Evolutionary conservation across 2,888 invertebrate genomes (phyloP), one percentile per base, ranked within the genome.

Genomic region (Busseola fusca): DNA sequence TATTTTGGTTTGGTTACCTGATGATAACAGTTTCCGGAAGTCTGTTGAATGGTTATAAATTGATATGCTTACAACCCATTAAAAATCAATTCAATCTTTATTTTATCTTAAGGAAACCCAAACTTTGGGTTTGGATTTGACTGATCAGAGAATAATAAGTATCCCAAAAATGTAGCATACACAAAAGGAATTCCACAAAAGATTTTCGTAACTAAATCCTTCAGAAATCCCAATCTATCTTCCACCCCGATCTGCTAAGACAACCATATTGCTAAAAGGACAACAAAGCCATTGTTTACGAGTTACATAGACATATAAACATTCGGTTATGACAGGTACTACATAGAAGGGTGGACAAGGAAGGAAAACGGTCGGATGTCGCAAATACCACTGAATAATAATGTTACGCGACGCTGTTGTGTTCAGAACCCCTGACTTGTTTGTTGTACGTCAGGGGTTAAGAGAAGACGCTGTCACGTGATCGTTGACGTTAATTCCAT

Each of bases 341-440:
- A 34, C 16, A 58, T 57, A 42, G 65, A 72, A 64, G 57, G 57
- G 45, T 64, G 64, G 48, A 62, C 37, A 25, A 45, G n/a, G 21
- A 57, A 63, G 52, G 54, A 65, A 57, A 64, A 66, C 34, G 52
- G 27, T 52, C 75, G 16, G 40, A 69, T 67, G 66, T 74, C 58
- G 50, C 70, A 64, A 70, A 80, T 80, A 54, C 60, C 45, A 56
- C 50, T 58, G 62, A 69, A 74, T 57, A 58, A 57, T 62, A 77
- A 73, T 57, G 60, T 57, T 56, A 63, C 21, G 42, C n/a, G 30
- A 42, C 21, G 30, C 27, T 65, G 34, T 40, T 64, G n/a, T 54
- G 40, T 62, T 45, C 58, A 76, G 27, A 37, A 25, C 27, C 64
- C 42, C 56, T 57, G 50, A 18, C 45, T 50, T 59, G 25, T 27